Base-by-base conservation (phyloP, 2,888 invertebrate species). In the Drosophila phalerata region DNA sequence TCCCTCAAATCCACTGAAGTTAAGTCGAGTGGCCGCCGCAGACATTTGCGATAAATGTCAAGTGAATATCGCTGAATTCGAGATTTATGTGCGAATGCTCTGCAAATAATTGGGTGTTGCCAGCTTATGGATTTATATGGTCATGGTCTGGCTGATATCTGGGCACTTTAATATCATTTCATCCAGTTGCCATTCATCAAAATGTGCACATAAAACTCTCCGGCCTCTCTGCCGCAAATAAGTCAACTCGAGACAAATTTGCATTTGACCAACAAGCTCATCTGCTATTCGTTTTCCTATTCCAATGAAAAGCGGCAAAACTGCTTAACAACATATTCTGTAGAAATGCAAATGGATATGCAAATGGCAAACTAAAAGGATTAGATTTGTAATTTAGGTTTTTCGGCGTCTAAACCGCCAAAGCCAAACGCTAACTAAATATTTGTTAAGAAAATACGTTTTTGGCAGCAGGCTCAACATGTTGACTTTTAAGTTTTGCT, bases 1-100 rank as follows among this genome's bases (percentile, higher is more conserved):
- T 25, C 13, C 15, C 22, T 22, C 9, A 32, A 32, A 11, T 19
- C 37, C 40, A 19, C 43, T 53, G 48, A 49, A 49, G 55, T 45
- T 62, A 48, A 61, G 15, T 53, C 53, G 64, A 66, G 69, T 76
- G 57, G 63, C 48, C 75, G 62, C 70, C 79, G 58, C 79, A 77
- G 71, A 77, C 77, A 53, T 63, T 77, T 79, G 53, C 83, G 70
- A 83, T 83, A 83, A 83, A 83, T 82, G 83, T 85, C 83, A 88
- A 79, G 83, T 66, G 69, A 65, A 45, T 55, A 64, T 60, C 73
- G 34, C 11, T 47, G 64, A 67, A 58, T 77, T 47, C 55, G 63
- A 83, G 88, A 84, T 88, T 84, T 88, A 84, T 83, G 76, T 72
- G 64, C 32, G 61, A 69, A 43, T 52, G 57, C 47, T 38, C 40